Evolutionary conservation across 2,113 vertebrate genomes (phyloP).

Genomic region (Pelodiscus sinensis): DNA sequence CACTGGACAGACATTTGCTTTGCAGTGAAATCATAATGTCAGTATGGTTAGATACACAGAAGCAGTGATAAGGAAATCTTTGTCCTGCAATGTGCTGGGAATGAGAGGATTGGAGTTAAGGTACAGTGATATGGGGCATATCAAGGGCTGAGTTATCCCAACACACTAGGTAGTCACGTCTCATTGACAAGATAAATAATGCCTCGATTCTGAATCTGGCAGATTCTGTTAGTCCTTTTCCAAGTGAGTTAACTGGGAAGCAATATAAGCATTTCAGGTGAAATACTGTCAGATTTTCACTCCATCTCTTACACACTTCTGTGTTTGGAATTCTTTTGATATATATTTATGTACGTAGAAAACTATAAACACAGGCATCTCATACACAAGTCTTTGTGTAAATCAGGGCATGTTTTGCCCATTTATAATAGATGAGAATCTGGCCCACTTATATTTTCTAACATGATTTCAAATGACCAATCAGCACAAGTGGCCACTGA

Average conservation of each 20-base stretch:
- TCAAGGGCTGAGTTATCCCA: not conserved
- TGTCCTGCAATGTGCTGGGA: rapidly evolving
- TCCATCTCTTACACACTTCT: not conserved
- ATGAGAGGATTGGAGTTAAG: not conserved
- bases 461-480: not conserved
- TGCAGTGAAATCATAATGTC: not conserved
- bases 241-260: not conserved
- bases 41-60: not conserved
- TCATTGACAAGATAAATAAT: not conserved
- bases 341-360: rapidly evolving
- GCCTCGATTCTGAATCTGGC: rapidly evolving
- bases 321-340: not conserved
- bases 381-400: not conserved
- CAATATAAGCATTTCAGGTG: not conserved
- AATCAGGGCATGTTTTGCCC: not conserved
- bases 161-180: not conserved
- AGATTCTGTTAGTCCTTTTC: not conserved
- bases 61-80: not conserved
- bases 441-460: not conserved
- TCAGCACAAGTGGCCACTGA: not conserved
- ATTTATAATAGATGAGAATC: not conserved
- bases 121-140: not conserved
- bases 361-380: rapidly evolving
- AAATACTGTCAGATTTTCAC: not conserved
- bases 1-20: rapidly evolving